Evolutionary conservation across 1,140 invertebrate species (phyloP).

Genomic region (Anadara kagoshimensis): DNA sequence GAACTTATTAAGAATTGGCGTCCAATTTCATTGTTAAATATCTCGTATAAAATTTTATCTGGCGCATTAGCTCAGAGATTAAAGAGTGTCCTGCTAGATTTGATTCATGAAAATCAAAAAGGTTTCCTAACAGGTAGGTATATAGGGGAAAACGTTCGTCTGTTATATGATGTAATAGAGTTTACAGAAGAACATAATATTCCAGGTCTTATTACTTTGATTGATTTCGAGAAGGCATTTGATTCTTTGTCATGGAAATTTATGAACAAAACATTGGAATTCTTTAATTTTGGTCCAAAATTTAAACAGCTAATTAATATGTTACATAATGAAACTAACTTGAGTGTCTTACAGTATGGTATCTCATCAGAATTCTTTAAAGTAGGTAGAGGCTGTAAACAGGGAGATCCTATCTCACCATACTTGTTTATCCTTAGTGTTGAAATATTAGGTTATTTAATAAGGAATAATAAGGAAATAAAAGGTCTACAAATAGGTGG

Average conservation of each 20-base stretch:
- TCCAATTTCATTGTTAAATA: slow-evolving; percentile 7
- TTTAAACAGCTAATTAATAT: neutral
- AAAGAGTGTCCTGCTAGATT: neutral
- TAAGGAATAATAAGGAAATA: neutral
- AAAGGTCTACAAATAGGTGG: neutral
- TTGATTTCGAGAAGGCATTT: slow-evolving; percentile 3
- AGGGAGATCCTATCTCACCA: neutral
- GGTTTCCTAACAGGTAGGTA: slow-evolving; percentile 13
- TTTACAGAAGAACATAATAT: neutral
- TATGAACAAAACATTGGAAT: neutral
- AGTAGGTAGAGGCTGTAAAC: too few relatives aligned
- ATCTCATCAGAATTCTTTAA: too few relatives aligned
- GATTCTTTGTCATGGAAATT: neutral
- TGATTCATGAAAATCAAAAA: slow-evolving; percentile 8
- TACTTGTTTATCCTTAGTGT: neutral
- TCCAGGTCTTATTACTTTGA: neutral
- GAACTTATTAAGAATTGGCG: slow-evolving; percentile 19
- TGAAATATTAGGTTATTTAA: neutral
- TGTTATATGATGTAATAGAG: neutral
- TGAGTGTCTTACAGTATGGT: neutral
- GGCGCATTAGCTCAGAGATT: neutral
- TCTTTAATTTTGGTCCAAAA: neutral
- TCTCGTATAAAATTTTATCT: slow-evolving; percentile 9
- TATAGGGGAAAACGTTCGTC: neutral
- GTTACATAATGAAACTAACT: neutral